phyloP scores from a whole-genome alignment of 2,113 vertebrate genomes.

The Macrotus californicus region DNA sequence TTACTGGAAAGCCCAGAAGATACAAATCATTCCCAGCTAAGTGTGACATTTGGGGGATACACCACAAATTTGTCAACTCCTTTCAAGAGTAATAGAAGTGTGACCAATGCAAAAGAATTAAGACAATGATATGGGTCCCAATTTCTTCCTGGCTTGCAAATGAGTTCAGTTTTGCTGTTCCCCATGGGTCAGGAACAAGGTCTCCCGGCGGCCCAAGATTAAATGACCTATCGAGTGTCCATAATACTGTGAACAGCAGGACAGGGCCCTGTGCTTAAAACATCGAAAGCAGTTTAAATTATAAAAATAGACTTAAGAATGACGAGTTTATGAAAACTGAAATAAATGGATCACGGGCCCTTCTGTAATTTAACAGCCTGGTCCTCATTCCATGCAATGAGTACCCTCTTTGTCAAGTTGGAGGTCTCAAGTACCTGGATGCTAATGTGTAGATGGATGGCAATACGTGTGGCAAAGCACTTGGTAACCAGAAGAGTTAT shows the following conservation, averaged over 20 bases:
- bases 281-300: not conserved
- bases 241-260: constrained; percentile 37
- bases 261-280: not conserved
- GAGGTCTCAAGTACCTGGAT: not conserved
- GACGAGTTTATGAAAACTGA: not conserved
- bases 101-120: constrained; percentile 23
- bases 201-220: not conserved
- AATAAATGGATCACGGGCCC: not conserved
- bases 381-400: not conserved
- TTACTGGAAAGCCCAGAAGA: constrained; percentile 62
- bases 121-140: not conserved
- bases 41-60: constrained; percentile 54
- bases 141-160: not conserved
- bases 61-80: constrained; percentile 30
- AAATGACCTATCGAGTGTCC: not conserved
- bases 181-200: not conserved
- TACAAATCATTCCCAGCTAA: constrained; percentile 64
- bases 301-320: constrained; percentile 27
- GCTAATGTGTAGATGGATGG: not conserved
- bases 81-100: not conserved
- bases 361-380: not conserved
- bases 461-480: not conserved
- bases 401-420: not conserved
- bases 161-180: not conserved
- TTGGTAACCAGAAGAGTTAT: not conserved